Evolutionary conservation across 1,140 invertebrate species (phyloP).

Genomic region (Argopecten irradians): DNA sequence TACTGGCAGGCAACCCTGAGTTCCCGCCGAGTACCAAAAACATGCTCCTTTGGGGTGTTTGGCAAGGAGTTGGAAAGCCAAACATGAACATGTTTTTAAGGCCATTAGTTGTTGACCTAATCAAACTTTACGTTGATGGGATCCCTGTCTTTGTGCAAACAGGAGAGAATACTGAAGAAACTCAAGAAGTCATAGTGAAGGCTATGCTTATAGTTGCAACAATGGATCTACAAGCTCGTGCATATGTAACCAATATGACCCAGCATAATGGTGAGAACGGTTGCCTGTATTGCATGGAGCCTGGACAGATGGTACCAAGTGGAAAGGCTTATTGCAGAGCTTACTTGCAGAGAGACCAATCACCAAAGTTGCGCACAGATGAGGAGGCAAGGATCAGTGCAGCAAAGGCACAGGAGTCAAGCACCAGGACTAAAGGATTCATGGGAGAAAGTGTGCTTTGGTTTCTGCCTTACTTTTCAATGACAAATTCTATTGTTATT

Average conservation of each 20-base stretch:
- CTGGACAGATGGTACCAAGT: slow-evolving; percentile 19
- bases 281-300: slow-evolving; percentile 34
- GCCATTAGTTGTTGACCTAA: slow-evolving; percentile 33
- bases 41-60: slow-evolving; percentile 44
- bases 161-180: neutral
- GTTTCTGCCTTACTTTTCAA: slow-evolving; percentile 22
- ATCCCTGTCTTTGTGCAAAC: too few species aligned
- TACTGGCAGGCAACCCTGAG: too few species aligned
- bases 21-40: too few species aligned
- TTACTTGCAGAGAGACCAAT: slow-evolving; percentile 32
- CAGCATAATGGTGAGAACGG: slow-evolving; percentile 30
- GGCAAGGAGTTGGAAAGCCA: slow-evolving; percentile 46
- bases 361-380: neutral
- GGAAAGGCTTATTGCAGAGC: slow-evolving; percentile 36
- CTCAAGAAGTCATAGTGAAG: neutral
- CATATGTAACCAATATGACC: slow-evolving; percentile 39
- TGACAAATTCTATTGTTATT: neutral
- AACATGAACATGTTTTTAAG: slow-evolving; percentile 43
- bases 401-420: neutral
- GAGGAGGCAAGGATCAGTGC: neutral
- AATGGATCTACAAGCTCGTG: slow-evolving; percentile 41
- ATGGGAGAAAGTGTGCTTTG: slow-evolving; percentile 24
- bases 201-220: slow-evolving; percentile 32
- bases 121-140: neutral
- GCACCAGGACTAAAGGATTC: neutral